Base-by-base conservation (phyloP, 2,888 invertebrate genomes). In the Criorhina ranunculi region DNA sequence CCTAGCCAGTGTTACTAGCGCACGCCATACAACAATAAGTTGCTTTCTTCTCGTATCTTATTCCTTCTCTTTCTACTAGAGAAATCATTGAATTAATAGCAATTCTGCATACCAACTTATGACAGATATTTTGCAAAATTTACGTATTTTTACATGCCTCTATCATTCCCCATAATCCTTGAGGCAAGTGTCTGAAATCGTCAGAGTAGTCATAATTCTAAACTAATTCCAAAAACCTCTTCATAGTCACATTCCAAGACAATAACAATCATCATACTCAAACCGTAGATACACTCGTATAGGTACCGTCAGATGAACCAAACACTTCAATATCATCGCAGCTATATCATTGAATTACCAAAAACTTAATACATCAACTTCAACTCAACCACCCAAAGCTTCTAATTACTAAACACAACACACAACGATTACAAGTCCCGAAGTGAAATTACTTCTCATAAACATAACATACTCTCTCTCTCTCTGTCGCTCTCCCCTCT, bases 351-450 rank as follows among this genome's bases (percentile, higher is more conserved):
- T 44, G 55, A 69, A 55, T 55, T 57, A 33, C 44, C 69, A 37
- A 62, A 24, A 72, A 72, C 60, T 62, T 62, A 53, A 53, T 72
- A 60, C 60, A 51, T 51, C 31, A 40, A 60, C 49, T 57, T 12
- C 8, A 40, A 15, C 19, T 12, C 29, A 9, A 7, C 59, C 46
- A 8, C 12, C 29, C 46, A 44, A 60, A 60, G 79, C 59, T 17
- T 29, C 69, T 76, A 81, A 81, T 81, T 76, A 81, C 76, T 64
- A 57, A 76, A 76, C 42, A 76, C 49, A 67, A 57, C 75, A 75
- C 55, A 53, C 64, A 31, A 35, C 35, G 33, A 33, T 33, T 42
- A 33, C 12, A 53, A 35, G 55, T 33, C 59, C 67, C 40, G 19
- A 37, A 49, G 49, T 42, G 55, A 69, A 59, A 49, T 64, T 76